Evolutionary conservation across 2,113 vertebrate genomes (phyloP).

Genomic region (Macrotus californicus): DNA sequence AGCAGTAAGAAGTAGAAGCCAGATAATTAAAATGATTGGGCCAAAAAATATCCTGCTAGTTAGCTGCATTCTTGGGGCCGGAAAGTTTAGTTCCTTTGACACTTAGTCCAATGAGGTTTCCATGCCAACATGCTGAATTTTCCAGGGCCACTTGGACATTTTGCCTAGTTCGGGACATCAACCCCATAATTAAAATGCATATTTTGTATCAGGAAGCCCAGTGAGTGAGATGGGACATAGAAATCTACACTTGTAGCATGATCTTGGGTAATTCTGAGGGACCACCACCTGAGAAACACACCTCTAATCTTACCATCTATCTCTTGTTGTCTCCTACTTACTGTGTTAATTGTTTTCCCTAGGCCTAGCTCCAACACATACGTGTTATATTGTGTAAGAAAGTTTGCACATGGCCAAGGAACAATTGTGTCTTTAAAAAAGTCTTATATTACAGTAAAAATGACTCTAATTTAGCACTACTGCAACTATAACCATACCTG

Average conservation of each 20-base stretch:
- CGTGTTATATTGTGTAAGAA: neutral
- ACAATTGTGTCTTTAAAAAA: neutral
- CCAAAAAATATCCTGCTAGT: neutral
- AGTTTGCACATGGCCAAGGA: neutral
- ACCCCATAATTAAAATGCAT: neutral
- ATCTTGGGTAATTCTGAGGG: neutral
- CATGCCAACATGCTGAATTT: neutral
- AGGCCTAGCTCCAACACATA: neutral
- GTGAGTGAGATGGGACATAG: neutral
- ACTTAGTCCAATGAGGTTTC: neutral
- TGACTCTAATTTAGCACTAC: neutral
- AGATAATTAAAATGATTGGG: constrained; percentile 39
- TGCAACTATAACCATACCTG: neutral
- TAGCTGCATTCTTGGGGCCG: neutral
- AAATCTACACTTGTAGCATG: neutral
- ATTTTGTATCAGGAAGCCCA: neutral
- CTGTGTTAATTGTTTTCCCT: neutral
- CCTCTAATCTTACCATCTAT: neutral
- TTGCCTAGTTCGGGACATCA: neutral
- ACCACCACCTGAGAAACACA: neutral
- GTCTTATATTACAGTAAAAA: neutral
- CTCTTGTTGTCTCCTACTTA: neutral
- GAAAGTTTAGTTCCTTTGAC: neutral
- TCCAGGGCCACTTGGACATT: neutral
- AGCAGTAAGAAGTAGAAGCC: neutral